phyloP scores from a whole-genome alignment of 2,113 vertebrate species.

The Hippocampus guttulatus region DNA sequence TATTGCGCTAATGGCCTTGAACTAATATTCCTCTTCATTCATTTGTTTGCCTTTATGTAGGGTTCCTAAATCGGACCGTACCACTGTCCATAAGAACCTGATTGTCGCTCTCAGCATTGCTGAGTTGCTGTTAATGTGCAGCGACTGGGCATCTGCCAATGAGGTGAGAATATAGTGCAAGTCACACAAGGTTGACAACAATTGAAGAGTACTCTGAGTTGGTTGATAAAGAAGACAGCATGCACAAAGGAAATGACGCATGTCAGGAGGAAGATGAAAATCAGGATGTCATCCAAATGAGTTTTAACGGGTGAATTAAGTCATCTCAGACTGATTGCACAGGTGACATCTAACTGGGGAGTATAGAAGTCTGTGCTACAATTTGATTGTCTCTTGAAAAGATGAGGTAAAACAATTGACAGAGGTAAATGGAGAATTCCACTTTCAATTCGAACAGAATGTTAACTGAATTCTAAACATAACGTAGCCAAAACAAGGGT shows the following conservation, averaged over 20 bases:
- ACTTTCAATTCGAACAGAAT: neutral
- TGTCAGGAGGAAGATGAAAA: neutral
- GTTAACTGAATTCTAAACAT: neutral
- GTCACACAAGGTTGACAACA: neutral
- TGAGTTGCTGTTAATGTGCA: slow-evolving; percentile 84
- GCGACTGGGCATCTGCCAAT: slow-evolving; percentile 75
- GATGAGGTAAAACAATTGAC: neutral
- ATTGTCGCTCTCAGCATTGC: slow-evolving; percentile 80
- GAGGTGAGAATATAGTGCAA: slow-evolving; percentile 66
- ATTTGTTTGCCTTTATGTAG: slow-evolving; percentile 43
- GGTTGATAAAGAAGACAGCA: neutral
- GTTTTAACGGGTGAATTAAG: neutral
- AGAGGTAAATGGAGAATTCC: neutral
- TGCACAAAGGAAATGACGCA: neutral
- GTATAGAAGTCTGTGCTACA: neutral
- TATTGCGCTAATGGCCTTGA: neutral
- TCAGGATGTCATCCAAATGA: neutral
- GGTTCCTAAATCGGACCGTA: slow-evolving; percentile 82
- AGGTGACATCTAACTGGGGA: too few species aligned
- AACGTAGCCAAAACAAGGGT: neutral
- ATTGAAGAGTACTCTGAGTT: neutral
- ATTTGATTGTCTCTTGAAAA: too few species aligned
- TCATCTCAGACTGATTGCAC: too few species aligned
- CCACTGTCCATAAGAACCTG: slow-evolving; percentile 89
- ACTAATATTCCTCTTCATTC: neutral